Evolutionary conservation across 2,797 vertebrate species (phyloP).

Genomic region (Glossophaga mutica): DNA sequence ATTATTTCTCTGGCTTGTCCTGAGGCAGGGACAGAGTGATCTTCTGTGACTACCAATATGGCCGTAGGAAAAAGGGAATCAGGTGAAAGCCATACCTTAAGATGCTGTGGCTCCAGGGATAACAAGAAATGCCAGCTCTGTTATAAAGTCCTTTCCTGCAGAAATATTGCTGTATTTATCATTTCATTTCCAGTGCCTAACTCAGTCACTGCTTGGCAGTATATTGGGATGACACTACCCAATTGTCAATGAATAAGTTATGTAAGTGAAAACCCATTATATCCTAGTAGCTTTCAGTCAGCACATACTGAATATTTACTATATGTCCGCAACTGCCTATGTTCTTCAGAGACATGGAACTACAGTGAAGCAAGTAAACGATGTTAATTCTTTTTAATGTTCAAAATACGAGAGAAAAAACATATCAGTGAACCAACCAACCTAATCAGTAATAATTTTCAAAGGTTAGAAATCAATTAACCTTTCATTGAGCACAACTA

Average conservation of each 20-base stretch:
- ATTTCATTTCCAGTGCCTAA: not conserved
- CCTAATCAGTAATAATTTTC: not conserved
- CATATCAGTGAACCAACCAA: not conserved
- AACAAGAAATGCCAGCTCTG: not conserved
- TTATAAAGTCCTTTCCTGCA: not conserved
- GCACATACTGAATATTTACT: not conserved
- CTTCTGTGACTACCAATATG: not conserved
- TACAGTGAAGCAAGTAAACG: not conserved
- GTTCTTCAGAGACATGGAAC: not conserved
- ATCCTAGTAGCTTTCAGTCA: not conserved
- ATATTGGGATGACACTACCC: no score
- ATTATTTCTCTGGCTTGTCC: not conserved
- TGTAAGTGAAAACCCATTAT: not conserved
- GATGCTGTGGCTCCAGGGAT: not conserved
- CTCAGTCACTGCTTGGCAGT: not conserved
- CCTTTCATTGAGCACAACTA: not conserved
- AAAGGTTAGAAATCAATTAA: not conserved
- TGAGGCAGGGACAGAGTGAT: not conserved
- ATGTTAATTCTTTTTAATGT: not conserved
- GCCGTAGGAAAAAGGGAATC: not conserved
- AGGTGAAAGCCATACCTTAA: not conserved
- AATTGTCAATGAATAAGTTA: not conserved
- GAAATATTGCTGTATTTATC: not conserved
- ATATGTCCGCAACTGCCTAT: not conserved
- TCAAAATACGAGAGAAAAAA: not conserved